phyloP scores from a whole-genome alignment of 1,140 invertebrate genomes.

The Apis cerana region DNA sequence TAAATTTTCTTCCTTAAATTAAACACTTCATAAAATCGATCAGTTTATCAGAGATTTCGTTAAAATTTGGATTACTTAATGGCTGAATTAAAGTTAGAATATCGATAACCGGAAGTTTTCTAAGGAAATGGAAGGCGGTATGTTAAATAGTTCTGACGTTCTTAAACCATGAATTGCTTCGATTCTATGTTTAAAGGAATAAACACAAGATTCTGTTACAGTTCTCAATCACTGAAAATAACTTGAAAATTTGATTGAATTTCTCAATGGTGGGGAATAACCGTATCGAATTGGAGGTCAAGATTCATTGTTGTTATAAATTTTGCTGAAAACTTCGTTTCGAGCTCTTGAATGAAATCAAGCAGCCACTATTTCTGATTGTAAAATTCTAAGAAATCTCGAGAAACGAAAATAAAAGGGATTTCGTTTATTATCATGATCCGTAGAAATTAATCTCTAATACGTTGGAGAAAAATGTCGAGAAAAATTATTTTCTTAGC shows the following conservation, averaged over 20 bases:
- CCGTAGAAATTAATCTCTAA: too few relatives aligned
- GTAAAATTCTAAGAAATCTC: too few relatives aligned
- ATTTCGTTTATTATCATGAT: too few relatives aligned
- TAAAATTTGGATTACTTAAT: not conserved
- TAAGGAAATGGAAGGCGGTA: not conserved
- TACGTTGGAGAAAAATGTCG: too few relatives aligned
- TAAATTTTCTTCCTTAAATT: too few relatives aligned
- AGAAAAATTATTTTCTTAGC: too few relatives aligned
- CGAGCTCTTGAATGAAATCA: not conserved
- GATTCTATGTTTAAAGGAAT: conserved; percentile 19
- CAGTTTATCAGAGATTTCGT: not conserved
- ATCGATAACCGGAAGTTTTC: conserved; percentile 20
- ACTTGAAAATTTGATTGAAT: not conserved
- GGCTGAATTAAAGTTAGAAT: not conserved
- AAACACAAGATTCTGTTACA: conserved; percentile 3
- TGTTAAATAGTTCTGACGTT: not conserved
- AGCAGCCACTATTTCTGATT: too few relatives aligned
- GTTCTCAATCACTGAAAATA: not conserved
- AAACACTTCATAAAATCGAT: too few relatives aligned
- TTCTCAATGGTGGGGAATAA: not conserved
- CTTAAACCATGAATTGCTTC: not conserved
- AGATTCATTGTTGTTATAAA: not conserved
- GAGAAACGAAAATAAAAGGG: too few relatives aligned
- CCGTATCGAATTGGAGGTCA: not conserved
- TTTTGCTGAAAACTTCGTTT: not conserved